A percentile compares a stretch with the other conserved stretches of the same genome.
These are phyloP conservation scores for Gandaritis pyraliata DNA, from an alignment of 2,888 invertebrate species.

Conservation along the genomic window DNA sequence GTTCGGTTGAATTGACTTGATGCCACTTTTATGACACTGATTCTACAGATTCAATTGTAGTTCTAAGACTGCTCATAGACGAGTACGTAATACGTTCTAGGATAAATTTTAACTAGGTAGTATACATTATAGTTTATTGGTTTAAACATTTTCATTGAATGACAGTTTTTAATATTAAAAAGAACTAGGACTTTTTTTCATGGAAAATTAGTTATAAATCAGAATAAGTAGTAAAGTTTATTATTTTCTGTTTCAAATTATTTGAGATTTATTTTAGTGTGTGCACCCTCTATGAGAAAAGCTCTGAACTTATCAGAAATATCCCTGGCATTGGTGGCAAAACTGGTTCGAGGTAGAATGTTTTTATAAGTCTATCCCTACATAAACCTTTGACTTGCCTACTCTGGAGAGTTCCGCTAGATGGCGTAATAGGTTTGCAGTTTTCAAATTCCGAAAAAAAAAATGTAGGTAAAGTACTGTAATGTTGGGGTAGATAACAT, in stretches of 20 bases:
- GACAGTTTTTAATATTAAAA: no score
- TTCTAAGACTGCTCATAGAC: background rate
- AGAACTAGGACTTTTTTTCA: no score
- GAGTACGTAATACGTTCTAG: background rate
- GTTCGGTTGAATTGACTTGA: conserved; percentile 28
- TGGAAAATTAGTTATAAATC: no score
- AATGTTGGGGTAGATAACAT: no score
- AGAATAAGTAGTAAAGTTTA: no score
- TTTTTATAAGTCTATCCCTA: no score
- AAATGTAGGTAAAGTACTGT: no score
- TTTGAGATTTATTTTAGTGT: no score
- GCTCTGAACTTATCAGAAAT: conserved; percentile 6
- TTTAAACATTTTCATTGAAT: no score
- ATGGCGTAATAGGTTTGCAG: conserved; percentile 13
- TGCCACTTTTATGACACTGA: conserved; percentile 6
- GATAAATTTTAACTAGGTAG: no score
- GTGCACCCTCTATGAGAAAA: conserved; percentile 22
- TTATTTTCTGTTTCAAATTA: no score
- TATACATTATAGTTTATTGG: background rate
- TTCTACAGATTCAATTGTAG: background rate
- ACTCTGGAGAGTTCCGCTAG: conserved; percentile 10
- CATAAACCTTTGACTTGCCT: background rate
- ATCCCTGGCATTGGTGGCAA: background rate
- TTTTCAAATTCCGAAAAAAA: background rate
- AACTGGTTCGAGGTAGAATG: background rate